Conservation (phyloP, 2,797 vertebrate genomes). For the Acanthopagrus latus region DNA sequence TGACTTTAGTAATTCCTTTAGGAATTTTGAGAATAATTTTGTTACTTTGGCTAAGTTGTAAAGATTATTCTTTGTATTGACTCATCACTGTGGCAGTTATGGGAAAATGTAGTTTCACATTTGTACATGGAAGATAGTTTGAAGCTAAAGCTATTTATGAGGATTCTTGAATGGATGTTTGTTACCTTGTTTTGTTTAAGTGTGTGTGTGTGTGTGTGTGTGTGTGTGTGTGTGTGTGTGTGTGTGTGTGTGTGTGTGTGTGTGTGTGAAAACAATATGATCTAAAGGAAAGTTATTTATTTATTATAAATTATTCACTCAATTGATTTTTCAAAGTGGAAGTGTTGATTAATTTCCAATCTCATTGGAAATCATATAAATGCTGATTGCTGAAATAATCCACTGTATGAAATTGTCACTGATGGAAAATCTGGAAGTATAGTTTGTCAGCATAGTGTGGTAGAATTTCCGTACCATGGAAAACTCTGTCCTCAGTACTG, state of each 20-base stretch:
- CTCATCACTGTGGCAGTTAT: neutral
- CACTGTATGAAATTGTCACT: neutral
- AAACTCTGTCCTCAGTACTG: neutral
- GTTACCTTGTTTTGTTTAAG: neutral
- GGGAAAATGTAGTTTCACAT: neutral
- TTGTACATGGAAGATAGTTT: slow-evolving; percentile 9
- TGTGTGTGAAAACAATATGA: neutral
- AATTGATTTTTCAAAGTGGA: neutral
- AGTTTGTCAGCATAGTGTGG: neutral
- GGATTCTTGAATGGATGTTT: neutral
- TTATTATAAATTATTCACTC: too few relatives aligned
- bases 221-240: neutral
- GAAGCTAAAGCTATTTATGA: neutral
- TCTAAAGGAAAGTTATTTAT: neutral
- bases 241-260: neutral
- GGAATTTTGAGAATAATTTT: neutral
- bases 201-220: neutral
- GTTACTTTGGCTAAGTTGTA: neutral
- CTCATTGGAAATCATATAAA: too few relatives aligned
- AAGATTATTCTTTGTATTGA: neutral
- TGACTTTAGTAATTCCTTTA: neutral
- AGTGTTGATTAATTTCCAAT: neutral
- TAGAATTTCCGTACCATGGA: neutral
- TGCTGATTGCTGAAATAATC: neutral
- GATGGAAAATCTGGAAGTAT: neutral